Percentiles rank a stretch among this genome's conserved stretches.
Evolutionary conservation across 2,888 invertebrate species (phyloP).

Genomic region (Pachycephus smyrnensis): DNA sequence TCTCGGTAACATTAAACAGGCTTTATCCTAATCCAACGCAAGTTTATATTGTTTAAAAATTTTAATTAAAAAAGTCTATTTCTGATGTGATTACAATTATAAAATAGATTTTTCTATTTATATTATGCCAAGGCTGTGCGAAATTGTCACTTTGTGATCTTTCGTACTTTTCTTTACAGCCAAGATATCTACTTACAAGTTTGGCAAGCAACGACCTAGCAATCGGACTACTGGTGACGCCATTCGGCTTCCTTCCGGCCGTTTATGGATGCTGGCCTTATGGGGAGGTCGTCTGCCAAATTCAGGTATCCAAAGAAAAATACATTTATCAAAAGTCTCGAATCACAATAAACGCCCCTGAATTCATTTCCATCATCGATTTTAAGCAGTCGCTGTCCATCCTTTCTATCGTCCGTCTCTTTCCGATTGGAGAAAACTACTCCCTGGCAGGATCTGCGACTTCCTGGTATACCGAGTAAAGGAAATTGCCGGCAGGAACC

Average conservation of each 20-base stretch:
- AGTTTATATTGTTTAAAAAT: not conserved
- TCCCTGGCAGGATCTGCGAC: not conserved
- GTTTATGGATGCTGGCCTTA: slow-evolving; percentile 92
- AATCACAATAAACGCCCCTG: not conserved
- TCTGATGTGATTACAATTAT: slow-evolving; percentile 25
- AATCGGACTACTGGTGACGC: slow-evolving; percentile 87
- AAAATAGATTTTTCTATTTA: slow-evolving; percentile 36
- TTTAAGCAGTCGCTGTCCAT: too few relatives aligned
- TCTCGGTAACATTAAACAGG: too few relatives aligned
- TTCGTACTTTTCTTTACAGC: slow-evolving; percentile 70
- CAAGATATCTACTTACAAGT: slow-evolving; percentile 87
- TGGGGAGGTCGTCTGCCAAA: slow-evolving; percentile 90
- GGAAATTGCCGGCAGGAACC: slow-evolving; percentile 58
- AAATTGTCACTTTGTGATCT: too few relatives aligned
- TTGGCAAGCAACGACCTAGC: slow-evolving; percentile 89
- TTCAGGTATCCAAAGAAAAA: slow-evolving; percentile 76
- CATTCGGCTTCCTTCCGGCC: slow-evolving; percentile 86
- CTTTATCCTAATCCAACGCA: too few relatives aligned
- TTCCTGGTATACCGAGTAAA: slow-evolving; percentile 12
- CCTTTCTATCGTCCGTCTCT: not conserved
- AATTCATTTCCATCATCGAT: too few relatives aligned
- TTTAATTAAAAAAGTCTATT: not conserved
- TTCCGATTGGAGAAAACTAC: not conserved
- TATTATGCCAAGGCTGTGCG: too few relatives aligned
- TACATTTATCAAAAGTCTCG: slow-evolving; percentile 1